Evolutionary conservation across 2,113 vertebrate genomes (phyloP).

Genomic region (Panthera uncia): DNA sequence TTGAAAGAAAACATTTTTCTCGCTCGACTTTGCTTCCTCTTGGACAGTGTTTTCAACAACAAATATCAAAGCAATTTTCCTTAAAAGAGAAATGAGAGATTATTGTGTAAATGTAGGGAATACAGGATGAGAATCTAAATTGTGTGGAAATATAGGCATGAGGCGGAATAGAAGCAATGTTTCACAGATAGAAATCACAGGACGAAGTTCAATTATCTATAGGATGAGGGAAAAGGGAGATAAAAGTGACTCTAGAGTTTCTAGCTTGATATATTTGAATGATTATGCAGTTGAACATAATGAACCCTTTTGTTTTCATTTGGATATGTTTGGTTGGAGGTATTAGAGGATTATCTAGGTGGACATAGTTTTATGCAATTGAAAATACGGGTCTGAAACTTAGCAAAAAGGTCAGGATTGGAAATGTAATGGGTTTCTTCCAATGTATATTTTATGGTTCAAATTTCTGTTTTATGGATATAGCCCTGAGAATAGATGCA

Average conservation of each 20-base stretch:
- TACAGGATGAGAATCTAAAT: neutral
- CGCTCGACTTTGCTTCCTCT: neutral
- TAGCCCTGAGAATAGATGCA: neutral
- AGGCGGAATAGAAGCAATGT: neutral
- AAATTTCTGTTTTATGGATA: neutral
- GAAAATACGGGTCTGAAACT: neutral
- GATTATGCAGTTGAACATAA: neutral
- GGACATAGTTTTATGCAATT: neutral
- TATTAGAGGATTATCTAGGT: neutral
- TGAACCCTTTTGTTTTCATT: neutral
- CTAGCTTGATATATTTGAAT: slow-evolving; percentile 4
- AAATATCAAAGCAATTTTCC: slow-evolving; percentile 15
- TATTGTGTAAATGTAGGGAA: neutral
- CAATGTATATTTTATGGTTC: neutral
- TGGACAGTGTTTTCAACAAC: slow-evolving; percentile 16
- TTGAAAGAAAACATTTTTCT: neutral
- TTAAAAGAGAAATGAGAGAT: neutral
- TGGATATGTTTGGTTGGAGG: neutral
- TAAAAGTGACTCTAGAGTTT: slow-evolving; percentile 28
- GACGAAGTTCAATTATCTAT: slow-evolving; percentile 3
- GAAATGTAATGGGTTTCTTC: neutral
- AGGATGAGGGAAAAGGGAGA: neutral
- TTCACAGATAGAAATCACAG: neutral
- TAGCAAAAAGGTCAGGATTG: neutral
- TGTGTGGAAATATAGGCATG: neutral